Conservation (phyloP, 2,888 invertebrate species). For the Schizaphis graminum region DNA sequence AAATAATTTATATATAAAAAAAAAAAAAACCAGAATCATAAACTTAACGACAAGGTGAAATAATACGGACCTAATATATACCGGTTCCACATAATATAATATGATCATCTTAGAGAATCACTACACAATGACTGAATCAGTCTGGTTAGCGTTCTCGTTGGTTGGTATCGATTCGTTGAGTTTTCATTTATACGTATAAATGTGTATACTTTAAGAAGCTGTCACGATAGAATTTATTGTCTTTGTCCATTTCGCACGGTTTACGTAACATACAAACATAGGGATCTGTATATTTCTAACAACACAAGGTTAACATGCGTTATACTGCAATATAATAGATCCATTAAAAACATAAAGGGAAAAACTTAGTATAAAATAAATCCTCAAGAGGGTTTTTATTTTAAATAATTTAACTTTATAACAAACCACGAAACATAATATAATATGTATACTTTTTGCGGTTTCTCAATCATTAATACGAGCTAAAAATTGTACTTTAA, state of each 20-base stretch:
- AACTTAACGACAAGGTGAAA: constrained; percentile 11
- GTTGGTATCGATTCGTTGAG: not conserved
- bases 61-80: not conserved
- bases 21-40: constrained; percentile 12
- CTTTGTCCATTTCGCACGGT: not conserved
- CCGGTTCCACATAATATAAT: not conserved
- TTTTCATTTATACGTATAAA: not conserved
- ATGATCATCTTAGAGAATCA: not conserved
- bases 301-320: not conserved
- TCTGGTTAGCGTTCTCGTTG: not conserved
- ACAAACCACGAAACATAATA: not conserved
- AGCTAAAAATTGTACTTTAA: not conserved
- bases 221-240: not conserved
- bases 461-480: not conserved
- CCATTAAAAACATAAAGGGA: not conserved
- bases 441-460: not conserved
- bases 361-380: not conserved
- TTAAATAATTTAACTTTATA: not conserved
- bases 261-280: not conserved
- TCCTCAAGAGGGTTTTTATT: not conserved
- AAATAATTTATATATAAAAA: not conserved
- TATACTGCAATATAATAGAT: not conserved
- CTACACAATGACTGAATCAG: not conserved
- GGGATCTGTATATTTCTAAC: not conserved
- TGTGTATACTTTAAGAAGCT: not conserved